Evolutionary conservation across 2,797 vertebrate species (phyloP), one percentile per base, ranked within the genome.

Genomic region (Poecilia velifera): DNA sequence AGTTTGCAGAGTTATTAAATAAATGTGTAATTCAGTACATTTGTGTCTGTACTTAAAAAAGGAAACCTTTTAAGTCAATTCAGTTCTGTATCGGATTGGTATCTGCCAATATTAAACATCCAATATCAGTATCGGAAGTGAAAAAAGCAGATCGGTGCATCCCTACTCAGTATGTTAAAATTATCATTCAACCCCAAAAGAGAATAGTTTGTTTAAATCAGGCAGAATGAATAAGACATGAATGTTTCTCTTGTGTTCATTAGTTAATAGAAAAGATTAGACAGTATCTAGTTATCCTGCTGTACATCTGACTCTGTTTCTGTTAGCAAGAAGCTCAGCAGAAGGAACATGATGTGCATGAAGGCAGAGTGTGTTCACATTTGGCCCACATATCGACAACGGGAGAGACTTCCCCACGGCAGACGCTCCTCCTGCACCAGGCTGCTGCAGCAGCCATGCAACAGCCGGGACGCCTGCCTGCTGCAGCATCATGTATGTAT

Each of bases 311-410:
- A 82, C 74, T 70, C 49, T 41, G 59, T 77, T 77, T 62, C 31
- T 81, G 62, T 18, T 66, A 70, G 73, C 78, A 89, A 74, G 81
- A 82, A 53, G 73, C 79, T 89, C 86, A 91, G 87, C 82, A 84
- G 84, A 77, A 76, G 74, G 51, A 88, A 87, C 25, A 83, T 79
- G 68, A 83, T 57, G 85, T 34, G 46, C 85, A 85, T 86, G 82
- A 70, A 5, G 34, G 49, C 47, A 39, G 82, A 78, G 88, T 88
- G 89, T 90, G 90, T 87, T 90, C 92, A 92, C 93, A 90, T 84
- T 90, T 91, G 90, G 90, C 92, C 92, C 89, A 93, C 78, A 91
- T 92, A 84, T 74, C 74, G 81, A 34, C 81, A 20, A 51, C 49
- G 28, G 74, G 74, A 79, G 80, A 92, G 87, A 86, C 84, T 88